phyloP scores from a whole-genome alignment of 2,113 vertebrate genomes.

The Potamarius usumacintae region DNA sequence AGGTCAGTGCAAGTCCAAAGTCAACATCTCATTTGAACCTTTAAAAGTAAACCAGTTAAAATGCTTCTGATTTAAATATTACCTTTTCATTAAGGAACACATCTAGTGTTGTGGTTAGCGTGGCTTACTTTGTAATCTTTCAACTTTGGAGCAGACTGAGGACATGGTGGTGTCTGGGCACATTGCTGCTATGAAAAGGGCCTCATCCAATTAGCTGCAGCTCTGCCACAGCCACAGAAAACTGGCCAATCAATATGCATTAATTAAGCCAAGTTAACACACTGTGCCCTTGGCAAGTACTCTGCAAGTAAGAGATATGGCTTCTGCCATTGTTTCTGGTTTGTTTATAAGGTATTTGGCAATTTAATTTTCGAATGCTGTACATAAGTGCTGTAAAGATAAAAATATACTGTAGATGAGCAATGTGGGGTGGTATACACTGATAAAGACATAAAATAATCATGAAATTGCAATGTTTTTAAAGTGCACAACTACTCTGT shows the following conservation, averaged over 20 bases:
- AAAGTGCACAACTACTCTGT: not conserved
- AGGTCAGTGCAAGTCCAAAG: slow-evolving; percentile 62
- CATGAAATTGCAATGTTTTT: not conserved
- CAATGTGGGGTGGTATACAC: slow-evolving; percentile 39
- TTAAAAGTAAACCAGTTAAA: slow-evolving; percentile 38
- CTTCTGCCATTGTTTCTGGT: slow-evolving; percentile 16
- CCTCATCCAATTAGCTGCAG: slow-evolving; percentile 17
- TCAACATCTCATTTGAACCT: slow-evolving; percentile 56
- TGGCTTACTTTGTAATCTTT: slow-evolving; percentile 37
- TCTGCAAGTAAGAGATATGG: slow-evolving; percentile 13
- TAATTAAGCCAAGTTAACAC: slow-evolving; percentile 43
- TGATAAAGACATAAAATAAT: slow-evolving; percentile 38
- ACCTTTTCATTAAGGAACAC: slow-evolving; percentile 27
- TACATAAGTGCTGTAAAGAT: not conserved
- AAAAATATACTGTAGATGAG: not conserved
- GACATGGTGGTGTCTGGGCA: slow-evolving; percentile 2
- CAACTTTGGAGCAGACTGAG: slow-evolving; percentile 33
- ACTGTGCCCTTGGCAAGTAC: slow-evolving; percentile 30
- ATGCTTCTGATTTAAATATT: slow-evolving; percentile 31
- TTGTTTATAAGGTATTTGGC: slow-evolving; percentile 12
- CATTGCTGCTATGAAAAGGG: slow-evolving; percentile 25
- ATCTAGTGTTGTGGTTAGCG: slow-evolving; percentile 18
- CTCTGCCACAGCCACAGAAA: slow-evolving; percentile 20
- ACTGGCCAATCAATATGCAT: slow-evolving; percentile 40
- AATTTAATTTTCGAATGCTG: not conserved